Base-by-base conservation (phyloP, 2,797 vertebrate species). In the Aythya fuligula region DNA sequence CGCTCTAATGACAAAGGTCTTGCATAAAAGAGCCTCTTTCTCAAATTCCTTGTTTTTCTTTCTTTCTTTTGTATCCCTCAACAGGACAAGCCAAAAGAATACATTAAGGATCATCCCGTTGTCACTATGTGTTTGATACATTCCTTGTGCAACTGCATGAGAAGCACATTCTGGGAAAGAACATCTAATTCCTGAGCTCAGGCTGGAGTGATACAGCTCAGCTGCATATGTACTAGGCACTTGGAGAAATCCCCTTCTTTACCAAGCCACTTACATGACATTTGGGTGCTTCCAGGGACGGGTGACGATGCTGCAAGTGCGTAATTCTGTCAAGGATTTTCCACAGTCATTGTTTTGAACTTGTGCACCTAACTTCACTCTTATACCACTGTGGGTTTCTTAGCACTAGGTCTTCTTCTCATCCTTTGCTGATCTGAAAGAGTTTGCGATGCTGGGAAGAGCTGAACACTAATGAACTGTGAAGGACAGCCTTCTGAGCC, bases 221-320 rank as follows among this genome's bases (percentile, higher is more conserved):
- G 53, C 53, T 49, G 57, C 30, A 6, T 14, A 34, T 0, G 0
- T 25, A 71, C 9, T 11, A 56, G 45, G 27, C 58, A 43, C 27
- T 12, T 28, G 22, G 30, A 92, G 18, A 57, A 43, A 9, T 21
- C 27, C 9, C 22, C 25, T 61, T 61, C 64, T 20, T 19, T 20
- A 36, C n/a, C 4, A 17, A 6, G 41, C 9, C 28, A 58, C 19
- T 67, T 8, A 17, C 0, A 34, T 0, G 0, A 7, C 19, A 25
- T 43, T 65, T n/a, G 39, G 22, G 16, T 72, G 80, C 53, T 34
- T 79, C n/a, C 54, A 49, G 30, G 8, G 47, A 36, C 0, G 67
- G 21, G 39, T 28, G 34, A 74, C 20, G 28, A 30, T 6, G 13
- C 28, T 43, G 28, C 38, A 39, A 34, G 9, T 27, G 45, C 5